phyloP scores from a whole-genome alignment of 2,113 vertebrate species.

The Ascaphus truei region DNA sequence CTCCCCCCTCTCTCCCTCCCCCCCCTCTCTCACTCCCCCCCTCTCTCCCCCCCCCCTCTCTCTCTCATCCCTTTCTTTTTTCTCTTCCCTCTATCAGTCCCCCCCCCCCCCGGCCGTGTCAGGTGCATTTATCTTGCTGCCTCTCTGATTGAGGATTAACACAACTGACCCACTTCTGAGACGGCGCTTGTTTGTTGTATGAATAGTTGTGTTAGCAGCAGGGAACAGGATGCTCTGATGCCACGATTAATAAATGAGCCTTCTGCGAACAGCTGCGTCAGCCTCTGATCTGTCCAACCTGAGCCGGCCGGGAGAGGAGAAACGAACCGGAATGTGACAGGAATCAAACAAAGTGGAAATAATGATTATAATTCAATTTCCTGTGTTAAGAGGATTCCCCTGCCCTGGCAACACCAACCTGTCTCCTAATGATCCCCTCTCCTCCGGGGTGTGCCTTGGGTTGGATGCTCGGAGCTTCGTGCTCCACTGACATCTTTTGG shows the following conservation, averaged over 20 bases:
- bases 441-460: neutral
- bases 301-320: rapidly evolving
- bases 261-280: constrained; percentile 28
- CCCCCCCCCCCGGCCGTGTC: constrained; percentile 2
- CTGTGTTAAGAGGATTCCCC: neutral
- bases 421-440: constrained; percentile 9
- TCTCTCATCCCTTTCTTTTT: neutral
- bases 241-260: constrained; percentile 7
- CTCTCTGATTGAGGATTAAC: constrained; percentile 36
- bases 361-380: constrained; percentile 13
- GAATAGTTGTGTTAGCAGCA: neutral
- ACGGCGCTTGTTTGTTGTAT: constrained; percentile 33
- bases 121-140: constrained; percentile 31
- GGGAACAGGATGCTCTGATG: constrained; percentile 18
- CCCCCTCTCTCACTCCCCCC: neutral
- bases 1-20: too few relatives aligned
- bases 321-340: constrained; percentile 3
- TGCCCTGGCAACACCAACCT: neutral
- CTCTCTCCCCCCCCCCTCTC: neutral
- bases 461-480: too few relatives aligned
- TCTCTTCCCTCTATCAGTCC: neutral
- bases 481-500: too few relatives aligned
- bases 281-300: neutral
- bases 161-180: constrained; percentile 43
- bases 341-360: constrained; percentile 21